Conservation (phyloP, 2,888 invertebrate genomes). For the Entomobrya proxima region DNA sequence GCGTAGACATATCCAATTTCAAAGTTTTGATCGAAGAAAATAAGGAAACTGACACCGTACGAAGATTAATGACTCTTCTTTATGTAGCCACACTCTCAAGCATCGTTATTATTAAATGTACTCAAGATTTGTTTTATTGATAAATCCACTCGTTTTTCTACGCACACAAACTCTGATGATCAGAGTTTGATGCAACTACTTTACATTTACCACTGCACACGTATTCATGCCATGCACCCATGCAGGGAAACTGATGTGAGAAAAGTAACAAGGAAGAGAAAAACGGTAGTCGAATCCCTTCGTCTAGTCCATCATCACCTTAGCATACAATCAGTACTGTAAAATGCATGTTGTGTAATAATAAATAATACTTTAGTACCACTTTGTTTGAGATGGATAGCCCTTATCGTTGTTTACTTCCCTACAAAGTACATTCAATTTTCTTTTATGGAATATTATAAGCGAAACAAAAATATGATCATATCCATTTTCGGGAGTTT, state of each 20-base stretch:
- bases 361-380: neutral
- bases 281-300: conserved; percentile 37
- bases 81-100: conserved; percentile 18
- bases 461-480: neutral
- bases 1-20: conserved; percentile 59
- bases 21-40: conserved; percentile 63
- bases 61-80: conserved; percentile 64
- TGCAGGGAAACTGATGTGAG: conserved; percentile 26
- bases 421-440: neutral
- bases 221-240: conserved; percentile 29
- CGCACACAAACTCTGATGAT: neutral
- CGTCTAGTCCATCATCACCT: conserved; percentile 29
- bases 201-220: neutral
- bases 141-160: conserved; percentile 48
- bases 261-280: conserved; percentile 6
- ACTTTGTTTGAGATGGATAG: conserved; percentile 7
- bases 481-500: conserved; percentile 28
- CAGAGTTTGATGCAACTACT: neutral
- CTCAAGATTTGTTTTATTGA: conserved; percentile 65
- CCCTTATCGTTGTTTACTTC: neutral
- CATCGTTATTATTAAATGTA: conserved; percentile 42
- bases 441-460: conserved; percentile 4
- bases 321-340: neutral
- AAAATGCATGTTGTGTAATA: neutral
- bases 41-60: conserved; percentile 57